These are phyloP conservation scores for Caenorhabditis zanzibari DNA, from an alignment of 2,888 invertebrate species.

Conservation along the genomic window DNA sequence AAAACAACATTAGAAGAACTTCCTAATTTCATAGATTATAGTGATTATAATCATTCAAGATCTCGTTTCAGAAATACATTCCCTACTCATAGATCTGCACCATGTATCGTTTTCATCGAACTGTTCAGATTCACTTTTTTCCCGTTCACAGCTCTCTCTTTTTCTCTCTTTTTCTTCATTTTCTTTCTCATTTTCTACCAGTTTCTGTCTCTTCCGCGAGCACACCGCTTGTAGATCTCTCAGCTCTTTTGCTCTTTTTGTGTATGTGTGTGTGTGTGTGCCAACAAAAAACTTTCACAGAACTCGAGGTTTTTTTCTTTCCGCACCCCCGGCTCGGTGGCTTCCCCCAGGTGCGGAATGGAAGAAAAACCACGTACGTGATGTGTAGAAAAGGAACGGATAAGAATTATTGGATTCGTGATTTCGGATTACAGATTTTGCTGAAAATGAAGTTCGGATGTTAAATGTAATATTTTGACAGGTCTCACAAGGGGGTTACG, in stretches of 20 bases:
- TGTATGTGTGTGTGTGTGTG: constrained; percentile 24
- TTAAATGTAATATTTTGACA: too few relatives aligned
- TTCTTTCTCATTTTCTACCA: constrained; percentile 27
- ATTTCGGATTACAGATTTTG: too few relatives aligned
- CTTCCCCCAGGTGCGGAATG: constrained; percentile 12
- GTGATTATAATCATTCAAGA: too few relatives aligned
- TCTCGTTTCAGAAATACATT: too few relatives aligned
- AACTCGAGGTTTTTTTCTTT: constrained; percentile 33
- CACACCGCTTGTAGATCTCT: constrained; percentile 19
- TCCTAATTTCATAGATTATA: too few relatives aligned
- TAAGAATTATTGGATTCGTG: too few relatives aligned
- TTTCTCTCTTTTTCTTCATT: not conserved
- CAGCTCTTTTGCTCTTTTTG: constrained; percentile 28
- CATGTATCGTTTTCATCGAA: not conserved
- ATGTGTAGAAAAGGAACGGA: not conserved
- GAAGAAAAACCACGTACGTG: constrained; percentile 2
- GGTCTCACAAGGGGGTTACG: too few relatives aligned
- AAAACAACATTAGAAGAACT: too few relatives aligned
- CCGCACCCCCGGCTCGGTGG: constrained; percentile 1
- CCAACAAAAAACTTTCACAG: constrained; percentile 29
- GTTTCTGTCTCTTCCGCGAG: constrained; percentile 41
- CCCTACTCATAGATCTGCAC: not conserved
- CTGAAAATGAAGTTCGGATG: too few relatives aligned
- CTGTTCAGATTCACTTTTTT: constrained; percentile 1
- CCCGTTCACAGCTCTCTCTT: constrained; percentile 3